Base-by-base conservation (phyloP, 2,797 vertebrate genomes). In the Glossophaga mutica region DNA sequence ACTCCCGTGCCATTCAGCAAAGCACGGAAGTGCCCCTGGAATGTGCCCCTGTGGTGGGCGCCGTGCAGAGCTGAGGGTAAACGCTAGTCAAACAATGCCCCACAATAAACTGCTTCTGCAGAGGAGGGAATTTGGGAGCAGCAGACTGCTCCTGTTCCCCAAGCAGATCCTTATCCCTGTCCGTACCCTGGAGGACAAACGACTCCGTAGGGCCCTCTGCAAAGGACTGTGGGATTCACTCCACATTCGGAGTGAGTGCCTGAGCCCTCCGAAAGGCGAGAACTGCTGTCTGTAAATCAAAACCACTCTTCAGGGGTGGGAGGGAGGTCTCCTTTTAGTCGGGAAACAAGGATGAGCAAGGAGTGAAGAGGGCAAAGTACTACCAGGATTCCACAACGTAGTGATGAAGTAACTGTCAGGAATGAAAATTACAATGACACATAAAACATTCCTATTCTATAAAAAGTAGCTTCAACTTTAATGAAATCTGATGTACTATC, bases 381-480 rank as follows among this genome's bases (percentile, higher is more conserved):
- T 32, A 34, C 11, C 16, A 81, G 78, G 42, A 89, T 55, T 77
- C 87, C 39, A 93, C 6, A 32, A 42, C 2, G 21, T 39, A n/a
- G 70, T 87, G 77, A 87, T 16, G 74, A 96, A 93, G 68, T 6
- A 87, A 39, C 81, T 65, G 48, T 74, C 34, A 39, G 84, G 52
- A 90, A 73, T 3, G 34, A 71, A 82, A 86, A 93, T 71, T 52
- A 86, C n/a, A 78, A 83, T 65, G 87, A 88, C 74, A 82, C 18
- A 73, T 14, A 65, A 81, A 74, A 68, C 71, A 87, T 34, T 39
- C 59, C 87, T 59, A 42, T 18, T 34, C 91, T 50, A 79, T 34
- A 95, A 95, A 93, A 93, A 84, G 76, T 14, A 91, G 62, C 76
- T 84, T 84, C 78, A 4, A 68, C 26, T 83, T 84, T 95, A 96